Evolutionary conservation across 2,797 vertebrate genomes (phyloP).

Genomic region (Xenops minutus): DNA sequence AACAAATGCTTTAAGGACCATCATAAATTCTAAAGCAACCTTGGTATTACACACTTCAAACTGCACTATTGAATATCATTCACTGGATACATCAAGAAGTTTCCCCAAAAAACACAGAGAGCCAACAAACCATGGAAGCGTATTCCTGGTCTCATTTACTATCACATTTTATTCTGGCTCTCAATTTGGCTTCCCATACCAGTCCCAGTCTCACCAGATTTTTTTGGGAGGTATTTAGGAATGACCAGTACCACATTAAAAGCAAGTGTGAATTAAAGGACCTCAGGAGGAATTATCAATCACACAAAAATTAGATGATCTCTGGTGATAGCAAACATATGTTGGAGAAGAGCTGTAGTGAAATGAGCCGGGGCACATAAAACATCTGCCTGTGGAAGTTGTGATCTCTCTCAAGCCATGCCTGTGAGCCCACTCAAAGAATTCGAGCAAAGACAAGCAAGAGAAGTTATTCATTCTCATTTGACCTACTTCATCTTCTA

Average conservation of each 20-base stretch:
- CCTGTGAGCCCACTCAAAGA: not conserved
- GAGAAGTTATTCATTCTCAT: constrained; percentile 2
- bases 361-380: constrained; percentile 20
- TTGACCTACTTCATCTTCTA: constrained; percentile 36
- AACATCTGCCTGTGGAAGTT: not conserved
- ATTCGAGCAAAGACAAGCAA: not conserved
- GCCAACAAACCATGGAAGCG: not conserved
- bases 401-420: not conserved
- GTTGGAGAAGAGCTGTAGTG: not conserved
- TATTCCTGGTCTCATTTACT: not conserved
- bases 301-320: not conserved
- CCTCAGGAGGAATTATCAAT: not conserved
- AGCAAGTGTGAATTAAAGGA: not conserved
- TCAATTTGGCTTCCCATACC: not conserved
- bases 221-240: not conserved
- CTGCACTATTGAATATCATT: not conserved
- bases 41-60: not conserved
- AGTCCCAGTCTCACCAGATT: not conserved
- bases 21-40: not conserved
- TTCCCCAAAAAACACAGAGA: not conserved
- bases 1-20: not conserved
- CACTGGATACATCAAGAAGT: not conserved
- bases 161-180: not conserved
- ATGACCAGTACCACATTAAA: not conserved
- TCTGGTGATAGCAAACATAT: not conserved